phyloP scores from a whole-genome alignment of 2,888 invertebrate species.

The Apodemia mormo region DNA sequence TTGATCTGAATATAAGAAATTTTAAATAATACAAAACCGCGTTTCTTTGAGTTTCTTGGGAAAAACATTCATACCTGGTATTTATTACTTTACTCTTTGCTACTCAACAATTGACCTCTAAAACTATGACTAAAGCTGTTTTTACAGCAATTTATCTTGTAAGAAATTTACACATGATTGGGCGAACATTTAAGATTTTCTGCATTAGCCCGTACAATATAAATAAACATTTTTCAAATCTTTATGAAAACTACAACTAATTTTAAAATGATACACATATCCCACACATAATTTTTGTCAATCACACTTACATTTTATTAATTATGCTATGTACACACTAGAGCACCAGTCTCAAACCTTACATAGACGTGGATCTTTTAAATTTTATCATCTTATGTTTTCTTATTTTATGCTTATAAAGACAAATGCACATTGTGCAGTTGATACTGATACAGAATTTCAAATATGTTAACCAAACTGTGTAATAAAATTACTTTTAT shows the following conservation, averaged over 20 bases:
- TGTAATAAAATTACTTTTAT: too few relatives aligned
- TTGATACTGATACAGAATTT: too few relatives aligned
- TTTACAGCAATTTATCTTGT: not conserved
- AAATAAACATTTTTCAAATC: not conserved
- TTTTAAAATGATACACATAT: not conserved
- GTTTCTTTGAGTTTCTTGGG: too few relatives aligned
- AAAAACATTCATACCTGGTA: too few relatives aligned
- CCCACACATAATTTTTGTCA: constrained; percentile 1
- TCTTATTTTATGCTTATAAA: too few relatives aligned
- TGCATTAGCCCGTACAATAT: not conserved
- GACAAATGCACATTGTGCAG: too few relatives aligned
- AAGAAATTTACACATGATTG: not conserved
- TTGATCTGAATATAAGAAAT: too few relatives aligned
- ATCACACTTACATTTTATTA: not conserved
- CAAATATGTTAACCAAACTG: too few relatives aligned
- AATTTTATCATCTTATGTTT: too few relatives aligned
- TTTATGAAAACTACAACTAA: constrained; percentile 1
- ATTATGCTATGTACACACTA: constrained; percentile 11
- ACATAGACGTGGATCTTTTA: too few relatives aligned
- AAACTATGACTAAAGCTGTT: not conserved
- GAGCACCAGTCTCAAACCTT: not conserved
- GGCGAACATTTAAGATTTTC: not conserved
- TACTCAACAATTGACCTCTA: not conserved
- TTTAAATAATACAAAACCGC: too few relatives aligned
- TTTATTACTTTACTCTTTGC: not conserved